Evolutionary conservation across 1,140 invertebrate species (phyloP).

Genomic region (Theocolax elegans): DNA sequence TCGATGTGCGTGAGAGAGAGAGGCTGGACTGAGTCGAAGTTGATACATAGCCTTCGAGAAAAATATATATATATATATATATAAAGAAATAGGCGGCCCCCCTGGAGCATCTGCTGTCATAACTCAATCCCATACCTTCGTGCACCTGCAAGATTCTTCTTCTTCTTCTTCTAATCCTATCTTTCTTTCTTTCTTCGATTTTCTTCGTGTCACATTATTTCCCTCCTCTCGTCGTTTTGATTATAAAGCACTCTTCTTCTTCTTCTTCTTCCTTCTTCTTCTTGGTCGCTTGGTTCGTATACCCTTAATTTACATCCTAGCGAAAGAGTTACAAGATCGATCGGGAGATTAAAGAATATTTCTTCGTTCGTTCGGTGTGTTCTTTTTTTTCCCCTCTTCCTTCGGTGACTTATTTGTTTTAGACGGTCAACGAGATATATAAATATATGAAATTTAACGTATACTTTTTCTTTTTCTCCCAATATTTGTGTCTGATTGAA

Average conservation of each 20-base stretch:
- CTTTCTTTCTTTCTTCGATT: slow-evolving; percentile 20
- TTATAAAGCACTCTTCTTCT: slow-evolving; percentile 26
- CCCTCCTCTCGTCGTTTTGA: slow-evolving; percentile 36
- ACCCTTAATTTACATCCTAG: slow-evolving; percentile 39
- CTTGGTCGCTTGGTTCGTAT: neutral
- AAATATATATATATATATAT: slow-evolving; percentile 6
- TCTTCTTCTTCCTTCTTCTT: neutral
- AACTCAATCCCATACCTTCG: slow-evolving; percentile 65
- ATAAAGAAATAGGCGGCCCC: slow-evolving; percentile 50
- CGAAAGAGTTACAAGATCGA: slow-evolving; percentile 34
- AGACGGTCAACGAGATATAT: slow-evolving; percentile 22
- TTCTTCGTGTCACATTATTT: slow-evolving; percentile 34
- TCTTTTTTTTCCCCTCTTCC: too few species aligned
- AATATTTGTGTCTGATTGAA: slow-evolving; percentile 32
- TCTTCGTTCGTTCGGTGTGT: too few species aligned
- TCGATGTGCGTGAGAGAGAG: too few species aligned
- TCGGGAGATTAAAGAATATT: slow-evolving; percentile 42
- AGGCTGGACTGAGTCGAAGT: slow-evolving; percentile 64
- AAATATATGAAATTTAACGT: slow-evolving; percentile 35
- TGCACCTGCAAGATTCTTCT: slow-evolving; percentile 31
- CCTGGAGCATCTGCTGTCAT: slow-evolving; percentile 68
- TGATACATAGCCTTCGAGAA: slow-evolving; percentile 66
- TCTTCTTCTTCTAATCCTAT: slow-evolving; percentile 6
- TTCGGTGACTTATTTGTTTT: slow-evolving; percentile 40
- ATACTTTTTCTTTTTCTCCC: neutral